A percentile compares a stretch with the other conserved stretches of the same genome.
Evolutionary conservation across 2,113 vertebrate genomes (phyloP).

Genomic region (Eretmochelys imbricata): DNA sequence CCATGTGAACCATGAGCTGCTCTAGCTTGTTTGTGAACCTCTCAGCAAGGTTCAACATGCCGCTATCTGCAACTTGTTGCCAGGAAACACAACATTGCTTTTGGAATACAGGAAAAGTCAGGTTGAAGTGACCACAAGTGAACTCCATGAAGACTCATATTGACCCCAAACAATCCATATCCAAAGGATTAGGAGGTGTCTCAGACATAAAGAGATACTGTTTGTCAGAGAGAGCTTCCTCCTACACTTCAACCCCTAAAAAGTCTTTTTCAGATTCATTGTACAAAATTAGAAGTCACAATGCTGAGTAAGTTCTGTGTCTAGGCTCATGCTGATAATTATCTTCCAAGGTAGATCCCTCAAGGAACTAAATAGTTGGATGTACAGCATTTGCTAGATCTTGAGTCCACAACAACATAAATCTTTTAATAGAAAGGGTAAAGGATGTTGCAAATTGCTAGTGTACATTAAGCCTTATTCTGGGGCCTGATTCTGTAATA

Average conservation of each 20-base stretch:
- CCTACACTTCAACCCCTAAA: accelerated
- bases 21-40: slow-evolving; percentile 79
- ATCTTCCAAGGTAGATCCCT: neutral
- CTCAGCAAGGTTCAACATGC: slow-evolving; percentile 77
- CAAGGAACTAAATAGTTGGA: neutral
- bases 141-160: slow-evolving; percentile 38
- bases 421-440: neutral
- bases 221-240: accelerated
- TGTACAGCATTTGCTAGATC: neutral
- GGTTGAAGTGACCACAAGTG: slow-evolving; percentile 66
- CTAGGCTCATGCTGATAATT: neutral
- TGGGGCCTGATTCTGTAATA: neutral
- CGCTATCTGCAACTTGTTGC: slow-evolving; percentile 85
- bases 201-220: accelerated
- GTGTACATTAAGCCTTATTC: accelerated
- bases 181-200: neutral
- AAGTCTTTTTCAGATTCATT: neutral
- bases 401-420: neutral
- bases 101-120: slow-evolving; percentile 66
- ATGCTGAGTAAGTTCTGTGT: neutral
- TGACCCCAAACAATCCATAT: neutral
- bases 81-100: slow-evolving; percentile 78
- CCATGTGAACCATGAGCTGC: slow-evolving; percentile 83
- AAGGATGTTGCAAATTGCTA: accelerated
- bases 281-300: neutral